These are phyloP conservation scores for Paracanthobrama guichenoti DNA, from an alignment of 2,113 vertebrate species.

Conservation along the genomic window DNA sequence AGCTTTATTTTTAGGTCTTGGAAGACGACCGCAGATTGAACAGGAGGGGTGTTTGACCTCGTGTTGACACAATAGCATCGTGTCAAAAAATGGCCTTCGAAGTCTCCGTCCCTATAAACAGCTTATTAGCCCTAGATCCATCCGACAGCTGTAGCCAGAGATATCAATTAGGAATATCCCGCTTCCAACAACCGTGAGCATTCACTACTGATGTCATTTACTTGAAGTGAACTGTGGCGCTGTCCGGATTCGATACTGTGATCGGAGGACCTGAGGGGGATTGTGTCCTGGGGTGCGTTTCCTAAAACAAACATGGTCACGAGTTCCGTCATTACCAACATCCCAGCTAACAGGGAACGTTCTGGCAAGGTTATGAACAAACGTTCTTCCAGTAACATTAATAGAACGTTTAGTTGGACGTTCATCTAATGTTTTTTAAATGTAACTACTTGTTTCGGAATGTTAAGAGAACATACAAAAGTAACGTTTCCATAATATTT, in stretches of 20 bases:
- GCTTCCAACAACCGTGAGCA: constrained; percentile 1
- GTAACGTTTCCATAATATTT: no score
- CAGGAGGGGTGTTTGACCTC: constrained; percentile 66
- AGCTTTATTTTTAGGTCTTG: constrained; percentile 74
- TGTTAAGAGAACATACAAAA: no score
- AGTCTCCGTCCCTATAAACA: constrained; percentile 58
- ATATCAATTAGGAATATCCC: constrained; percentile 6
- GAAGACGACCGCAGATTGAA: constrained; percentile 57
- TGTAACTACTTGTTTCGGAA: no score
- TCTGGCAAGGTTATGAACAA: no score
- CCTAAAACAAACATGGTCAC: neutral
- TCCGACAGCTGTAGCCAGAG: constrained; percentile 29
- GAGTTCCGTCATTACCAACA: neutral
- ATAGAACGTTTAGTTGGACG: no score
- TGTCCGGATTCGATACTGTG: constrained; percentile 72
- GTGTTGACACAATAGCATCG: constrained; percentile 68
- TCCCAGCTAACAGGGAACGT: neutral
- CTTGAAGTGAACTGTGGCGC: constrained; percentile 68
- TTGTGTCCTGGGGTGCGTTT: neutral
- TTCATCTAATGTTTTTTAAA: no score
- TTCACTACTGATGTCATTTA: constrained; percentile 68
- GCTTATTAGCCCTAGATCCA: constrained; percentile 55
- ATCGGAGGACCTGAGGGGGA: neutral
- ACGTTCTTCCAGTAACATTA: no score
- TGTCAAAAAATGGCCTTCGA: constrained; percentile 39